Evolutionary conservation across 2,888 invertebrate species (phyloP), one percentile per base, ranked within the genome.

Genomic region (Caenorhabditis panamensis): DNA sequence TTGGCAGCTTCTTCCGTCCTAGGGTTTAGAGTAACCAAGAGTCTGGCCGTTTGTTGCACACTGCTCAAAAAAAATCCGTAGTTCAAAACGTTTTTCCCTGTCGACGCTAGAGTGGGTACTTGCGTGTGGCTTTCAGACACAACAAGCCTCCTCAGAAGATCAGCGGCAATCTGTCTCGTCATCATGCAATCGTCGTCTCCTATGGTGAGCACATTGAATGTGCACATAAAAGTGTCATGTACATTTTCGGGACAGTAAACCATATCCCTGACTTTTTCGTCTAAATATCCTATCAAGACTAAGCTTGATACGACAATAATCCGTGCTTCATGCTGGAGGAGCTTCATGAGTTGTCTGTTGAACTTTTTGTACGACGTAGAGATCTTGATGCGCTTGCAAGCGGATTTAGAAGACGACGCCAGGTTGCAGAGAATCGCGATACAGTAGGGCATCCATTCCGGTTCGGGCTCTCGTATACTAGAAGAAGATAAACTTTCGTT

Each of bases 131-230:
- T 54, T 18, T 87, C 88, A 3, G 84, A 83, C 1, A 89, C 84
- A 6, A 92, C 85, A 4, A 92, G 84, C 59, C 92, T 90, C 51
- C 86, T 88, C 44, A 92, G 89, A 4, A 92, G 86, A 82, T 92
- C 92, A 0, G 91, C 91, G 24, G 92, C 91, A 77, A 92, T 91
- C 26, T 90, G 89, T n/a, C 91, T 86, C 0, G 91, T 90, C 79
- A 91, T 90, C 31, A 89, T 85, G 31, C 89, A 84, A 28, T 91
- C 91, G 8, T 89, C 89, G 22, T 84, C 86, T 11, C 87, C 87
- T 20, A 83, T 88, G n/a, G 90, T 87, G 58, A 92, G 82, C 24
- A 92, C 91, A 82, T 91, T 92, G 86, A 92, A 92, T 18, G 92
- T 90, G 75, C 92, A 90, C 82, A 91, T 90, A 64, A 92, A 91